Conservation (phyloP, 2,113 vertebrate genomes). For the Ctenomys sociabilis region DNA sequence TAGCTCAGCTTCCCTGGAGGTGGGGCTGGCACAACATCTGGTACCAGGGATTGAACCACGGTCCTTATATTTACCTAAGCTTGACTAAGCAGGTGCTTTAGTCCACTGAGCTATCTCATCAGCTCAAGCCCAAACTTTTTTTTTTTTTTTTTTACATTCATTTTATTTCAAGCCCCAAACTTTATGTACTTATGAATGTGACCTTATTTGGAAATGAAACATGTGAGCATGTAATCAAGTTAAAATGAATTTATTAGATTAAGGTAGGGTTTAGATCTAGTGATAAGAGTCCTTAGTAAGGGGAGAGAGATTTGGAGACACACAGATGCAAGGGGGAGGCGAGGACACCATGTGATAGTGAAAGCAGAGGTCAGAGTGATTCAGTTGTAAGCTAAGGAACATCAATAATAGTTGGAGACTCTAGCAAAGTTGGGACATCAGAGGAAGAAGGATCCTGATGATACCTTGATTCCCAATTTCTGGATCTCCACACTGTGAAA, state of each 20-base stretch:
- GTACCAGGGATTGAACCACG: too few relatives aligned
- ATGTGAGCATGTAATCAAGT: not conserved
- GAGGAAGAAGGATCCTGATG: not conserved
- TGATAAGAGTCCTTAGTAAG: not conserved
- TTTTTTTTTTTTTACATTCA: too few relatives aligned
- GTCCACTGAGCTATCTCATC: too few relatives aligned
- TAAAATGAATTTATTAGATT: not conserved
- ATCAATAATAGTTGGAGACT: not conserved
- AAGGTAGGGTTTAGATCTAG: not conserved
- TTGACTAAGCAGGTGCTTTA: too few relatives aligned
- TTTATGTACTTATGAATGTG: not conserved
- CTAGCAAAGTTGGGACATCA: not conserved
- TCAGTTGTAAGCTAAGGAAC: not conserved
- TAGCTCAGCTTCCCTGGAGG: too few relatives aligned
- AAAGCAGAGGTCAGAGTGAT: not conserved
- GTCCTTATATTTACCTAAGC: too few relatives aligned
- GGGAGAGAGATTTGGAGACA: not conserved
- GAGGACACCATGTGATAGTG: fast-evolving
- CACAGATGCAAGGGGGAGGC: not conserved
- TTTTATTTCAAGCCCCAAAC: too few relatives aligned
- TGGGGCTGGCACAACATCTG: too few relatives aligned
- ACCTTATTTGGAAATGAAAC: not conserved
- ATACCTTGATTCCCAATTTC: not conserved
- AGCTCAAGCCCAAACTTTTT: not conserved
- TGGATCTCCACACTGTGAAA: not conserved